Base-by-base conservation (phyloP, 2,888 invertebrate species). In the Fragum whitleyi region DNA sequence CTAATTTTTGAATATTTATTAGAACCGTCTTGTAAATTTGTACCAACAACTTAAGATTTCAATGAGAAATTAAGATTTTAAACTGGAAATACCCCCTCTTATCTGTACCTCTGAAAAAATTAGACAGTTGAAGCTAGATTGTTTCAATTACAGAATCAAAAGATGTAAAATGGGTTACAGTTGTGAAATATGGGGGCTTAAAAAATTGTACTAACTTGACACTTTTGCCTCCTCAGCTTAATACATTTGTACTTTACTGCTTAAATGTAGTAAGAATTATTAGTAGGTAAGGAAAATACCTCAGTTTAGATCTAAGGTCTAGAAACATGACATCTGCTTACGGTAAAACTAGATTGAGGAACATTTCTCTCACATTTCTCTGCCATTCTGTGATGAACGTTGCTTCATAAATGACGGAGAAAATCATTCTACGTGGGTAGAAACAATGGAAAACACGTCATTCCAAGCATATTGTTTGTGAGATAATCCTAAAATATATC, bases 401-500 rank as follows among this genome's bases (percentile, higher is more conserved):
- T 36, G 26, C 65, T 65, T 42, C 65, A 65, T 65, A 65, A 65
- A 65, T 42, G 65, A 65, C 65, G 36, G 36, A 26, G 42, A 39
- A 26, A 21, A 65, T 65, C 65, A 65, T 42, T 21, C 7, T 61
- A 26, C 19, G 32, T 29, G 29, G 61, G 61, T 19, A 14, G 28
- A 16, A 61, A 61, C 32, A 61, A 61, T 32, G 19, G 32, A 61
- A 61, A 61, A n/a, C 61, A 61, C 28, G 61, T 61, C 61, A 61
- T 61, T 61, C 61, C 61, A n/a, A 19, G 61, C 61, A 61, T 61
- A 61, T 7, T 36, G 32, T n/a, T 32, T 7, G 32, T n/a, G 61
- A 57, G 32, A 61, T 29, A 32, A 61, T n/a, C 32, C 32, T n/a
- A 61, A 61, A 61, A 61, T 61, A 61, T 16, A 61, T 19, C 26